Conservation (phyloP, 2,888 invertebrate genomes). For the Branchinecta sandiegonensis region DNA sequence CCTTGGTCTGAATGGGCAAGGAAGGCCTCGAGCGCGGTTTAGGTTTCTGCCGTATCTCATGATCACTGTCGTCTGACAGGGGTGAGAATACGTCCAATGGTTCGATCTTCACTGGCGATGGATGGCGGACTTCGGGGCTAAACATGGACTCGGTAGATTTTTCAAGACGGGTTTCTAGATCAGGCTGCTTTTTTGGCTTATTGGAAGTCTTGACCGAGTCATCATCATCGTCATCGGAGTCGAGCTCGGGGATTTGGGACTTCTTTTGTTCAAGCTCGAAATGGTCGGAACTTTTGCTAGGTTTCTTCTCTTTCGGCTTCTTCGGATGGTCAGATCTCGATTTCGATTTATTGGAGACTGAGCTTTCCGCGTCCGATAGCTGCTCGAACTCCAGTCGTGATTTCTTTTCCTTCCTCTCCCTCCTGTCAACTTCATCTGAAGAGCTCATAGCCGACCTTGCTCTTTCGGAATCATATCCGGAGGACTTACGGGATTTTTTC, state of each 20-base stretch:
- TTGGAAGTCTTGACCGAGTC: neutral
- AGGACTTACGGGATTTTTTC: conserved; percentile 25
- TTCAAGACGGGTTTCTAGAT: neutral
- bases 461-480: conserved; percentile 23
- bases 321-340: conserved; percentile 42
- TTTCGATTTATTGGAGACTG: conserved; percentile 21
- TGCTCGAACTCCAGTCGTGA: neutral
- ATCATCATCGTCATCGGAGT: neutral
- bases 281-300: conserved; percentile 48
- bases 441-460: conserved; percentile 18
- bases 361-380: neutral
- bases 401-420: conserved; percentile 50
- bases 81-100: neutral
- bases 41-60: neutral
- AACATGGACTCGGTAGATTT: no score
- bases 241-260: neutral
- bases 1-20: conserved; percentile 8
- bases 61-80: neutral
- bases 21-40: conserved; percentile 7
- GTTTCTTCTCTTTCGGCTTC: conserved; percentile 59
- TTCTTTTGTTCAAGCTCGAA: neutral
- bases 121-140: neutral
- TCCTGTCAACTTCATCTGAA: conserved; percentile 46
- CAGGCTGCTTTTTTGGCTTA: neutral
- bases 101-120: neutral